Conservation (phyloP, 2,797 vertebrate genomes). For the Ctenochaetus hawaiiensis region DNA sequence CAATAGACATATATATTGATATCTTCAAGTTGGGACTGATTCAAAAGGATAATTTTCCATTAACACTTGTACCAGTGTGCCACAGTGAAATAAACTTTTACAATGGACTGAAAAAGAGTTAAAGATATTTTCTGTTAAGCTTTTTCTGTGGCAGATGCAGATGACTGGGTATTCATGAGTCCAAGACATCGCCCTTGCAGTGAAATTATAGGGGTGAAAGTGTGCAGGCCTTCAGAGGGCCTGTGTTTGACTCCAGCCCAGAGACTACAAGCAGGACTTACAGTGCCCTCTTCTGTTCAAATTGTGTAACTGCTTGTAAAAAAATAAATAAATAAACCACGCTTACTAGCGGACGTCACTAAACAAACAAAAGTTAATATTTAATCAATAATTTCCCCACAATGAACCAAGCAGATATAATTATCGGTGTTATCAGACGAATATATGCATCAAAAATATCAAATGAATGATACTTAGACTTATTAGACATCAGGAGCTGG, state of each 20-base stretch:
- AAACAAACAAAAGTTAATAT: not conserved
- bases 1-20: not conserved
- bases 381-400: not conserved
- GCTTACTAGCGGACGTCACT: not conserved
- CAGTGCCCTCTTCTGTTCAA: constrained; percentile 62
- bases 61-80: not conserved
- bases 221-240: constrained; percentile 27
- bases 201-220: constrained; percentile 60
- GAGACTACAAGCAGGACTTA: constrained; percentile 8
- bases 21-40: not conserved
- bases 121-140: constrained; percentile 41
- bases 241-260: constrained; percentile 27
- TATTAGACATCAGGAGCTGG: not conserved
- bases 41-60: not conserved
- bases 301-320: not conserved
- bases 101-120: constrained; percentile 7
- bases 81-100: constrained; percentile 2
- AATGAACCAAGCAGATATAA: not conserved
- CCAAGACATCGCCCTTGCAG: constrained; percentile 50
- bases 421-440: not conserved
- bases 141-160: constrained; percentile 52
- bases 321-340: not conserved
- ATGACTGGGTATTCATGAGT: constrained; percentile 54
- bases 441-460: not conserved
- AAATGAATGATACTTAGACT: not conserved